Evolutionary conservation across 2,113 vertebrate species (phyloP), one percentile per base, ranked within the genome.

Genomic region (Baryphthengus martii): DNA sequence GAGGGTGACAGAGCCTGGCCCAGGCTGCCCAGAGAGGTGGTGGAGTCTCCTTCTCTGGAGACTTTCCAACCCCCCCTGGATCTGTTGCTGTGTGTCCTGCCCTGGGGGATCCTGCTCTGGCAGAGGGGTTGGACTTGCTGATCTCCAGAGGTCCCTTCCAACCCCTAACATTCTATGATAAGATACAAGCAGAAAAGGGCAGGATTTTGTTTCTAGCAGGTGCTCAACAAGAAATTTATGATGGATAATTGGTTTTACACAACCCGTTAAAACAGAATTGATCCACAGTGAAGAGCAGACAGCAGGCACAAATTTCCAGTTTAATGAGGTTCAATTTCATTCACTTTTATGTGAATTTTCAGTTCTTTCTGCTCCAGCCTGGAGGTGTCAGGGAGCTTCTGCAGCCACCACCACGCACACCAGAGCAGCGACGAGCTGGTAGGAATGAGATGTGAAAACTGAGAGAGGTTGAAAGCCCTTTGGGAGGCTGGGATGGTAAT

Each of bases 401-500:
- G 61, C 35, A 39, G 39, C 58, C 12, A 8, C 70, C 56, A 14
- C n/a, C 1, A 0, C 0, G 1, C 14, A 17, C 1, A 0, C 2
- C 10, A 7, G 53, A 80, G 44, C 61, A 40, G 55, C 28, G 8
- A 23, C 3, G 66, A 53, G 5, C 45, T 47, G 21, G 37, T 0
- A 5, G 68, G 47, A 58, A 23, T 45, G 77, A 44, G 81, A 63
- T 40, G 67, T 73, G 87, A 83, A 65, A 77, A 49, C 5, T 4
- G 87, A 89, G 80, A 37, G 23, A 33, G 40, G 62, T 19, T 70
- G 25, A 8, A 61, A 85, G 53, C 77, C 86, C 49, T 76, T 29
- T 49, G 94, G 94, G 93, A 68, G 63, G 20, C 81, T 40, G 66
- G 87, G 40, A 24, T 20, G 7, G 84, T 97, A 94, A 96, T 97